Conservation (phyloP, 2,888 invertebrate genomes). For the Cremastinae sp. region DNA sequence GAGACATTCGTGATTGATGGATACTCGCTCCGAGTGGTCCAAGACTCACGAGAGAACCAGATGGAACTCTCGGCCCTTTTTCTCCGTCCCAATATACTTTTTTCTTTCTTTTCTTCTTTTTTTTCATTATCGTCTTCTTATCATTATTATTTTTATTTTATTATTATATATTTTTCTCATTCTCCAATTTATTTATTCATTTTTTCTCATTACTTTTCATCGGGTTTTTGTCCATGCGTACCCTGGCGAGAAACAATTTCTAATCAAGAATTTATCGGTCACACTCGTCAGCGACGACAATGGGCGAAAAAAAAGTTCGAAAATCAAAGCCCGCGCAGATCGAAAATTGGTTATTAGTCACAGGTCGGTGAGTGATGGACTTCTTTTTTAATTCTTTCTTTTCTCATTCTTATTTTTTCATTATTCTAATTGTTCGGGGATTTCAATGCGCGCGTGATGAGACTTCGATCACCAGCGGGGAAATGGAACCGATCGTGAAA, state of each 20-base stretch:
- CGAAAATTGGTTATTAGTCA: neutral
- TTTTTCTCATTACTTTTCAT: too few relatives aligned
- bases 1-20: conserved; percentile 77
- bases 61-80: conserved; percentile 57
- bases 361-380: neutral
- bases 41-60: conserved; percentile 59
- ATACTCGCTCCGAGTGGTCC: conserved; percentile 76
- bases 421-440: conserved; percentile 47
- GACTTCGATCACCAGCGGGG: too few relatives aligned
- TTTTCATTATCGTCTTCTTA: neutral
- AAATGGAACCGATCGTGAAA: too few relatives aligned
- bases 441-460: too few relatives aligned
- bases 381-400: neutral
- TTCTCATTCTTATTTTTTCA: conserved; percentile 21
- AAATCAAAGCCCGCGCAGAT: neutral
- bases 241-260: conserved; percentile 62
- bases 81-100: conserved; percentile 35
- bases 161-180: conserved; percentile 13
- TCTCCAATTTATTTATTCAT: conserved; percentile 33
- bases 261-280: conserved; percentile 76
- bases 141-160: conserved; percentile 15
- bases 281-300: conserved; percentile 65
- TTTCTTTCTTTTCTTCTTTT: conserved; percentile 60
- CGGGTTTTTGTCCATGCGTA: too few relatives aligned
- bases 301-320: neutral